Evolutionary conservation across 2,113 vertebrate species (phyloP), one percentile per base, ranked within the genome.

Genomic region (Fukomys damarensis): DNA sequence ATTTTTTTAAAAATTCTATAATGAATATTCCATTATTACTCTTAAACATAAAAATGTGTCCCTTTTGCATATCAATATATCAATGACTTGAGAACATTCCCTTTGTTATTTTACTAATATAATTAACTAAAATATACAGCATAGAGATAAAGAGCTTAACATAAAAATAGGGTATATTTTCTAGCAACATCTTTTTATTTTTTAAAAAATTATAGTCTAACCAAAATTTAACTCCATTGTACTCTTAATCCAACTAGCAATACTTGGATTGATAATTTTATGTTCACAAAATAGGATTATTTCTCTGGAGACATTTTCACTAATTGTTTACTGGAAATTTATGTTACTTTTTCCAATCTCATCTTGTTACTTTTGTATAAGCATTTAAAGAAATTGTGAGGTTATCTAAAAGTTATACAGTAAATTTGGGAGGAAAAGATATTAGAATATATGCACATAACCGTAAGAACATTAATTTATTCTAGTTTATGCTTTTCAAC

Each of bases 41-140:
- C 30, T 72, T 72, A 54, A 54, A 81, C 35, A 56, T 54, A 54
- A 26, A 22, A 35, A 24, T 74, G 1, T 91, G 8, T 35, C 16
- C 10, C 12, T 88, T 90, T 59, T 2, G 46, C 46, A 49, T 49
- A 49, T 9, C 46, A 49, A 49, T 49, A 9, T 13, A 59, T 38
- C 41, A 59, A 59, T 89, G 5, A 93, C 13, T 87, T 87, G 63
- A 92, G 1, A 56, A 72, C 1, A 82, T 74, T 30, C 30, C 92
- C 61, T 94, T 95, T 89, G 28, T 2, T 89, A 89, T 95, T 94
- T 96, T 41, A 86, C 41, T 65, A 72, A 66, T 32, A 49, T 61
- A 20, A 52, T 96, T 84, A 89, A 68, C n/a, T 61, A 56, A 95
- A 93, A 86, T 59, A 83, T 26, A 79, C 84, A 43, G 2, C 30